Percentiles rank a stretch among this genome's conserved stretches.
phyloP scores from a whole-genome alignment of 2,888 invertebrate genomes.

The Lycaena phlaeas region DNA sequence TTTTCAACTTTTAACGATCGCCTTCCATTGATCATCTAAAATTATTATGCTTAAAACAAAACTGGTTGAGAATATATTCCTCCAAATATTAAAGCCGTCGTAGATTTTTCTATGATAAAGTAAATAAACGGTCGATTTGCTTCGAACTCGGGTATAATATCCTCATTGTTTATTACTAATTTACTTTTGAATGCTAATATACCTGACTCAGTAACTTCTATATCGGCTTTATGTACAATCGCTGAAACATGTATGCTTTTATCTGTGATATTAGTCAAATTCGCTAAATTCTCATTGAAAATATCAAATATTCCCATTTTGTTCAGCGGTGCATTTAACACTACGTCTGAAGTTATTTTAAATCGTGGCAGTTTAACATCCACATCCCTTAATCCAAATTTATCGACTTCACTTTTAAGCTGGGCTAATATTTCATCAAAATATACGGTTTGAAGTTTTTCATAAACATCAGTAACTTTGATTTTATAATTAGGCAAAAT shows the following conservation, averaged over 20 bases:
- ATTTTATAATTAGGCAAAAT: constrained; percentile 74
- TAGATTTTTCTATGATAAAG: constrained; percentile 77
- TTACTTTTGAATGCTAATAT: constrained; percentile 79
- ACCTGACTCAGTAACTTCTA: constrained; percentile 83
- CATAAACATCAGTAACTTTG: constrained; percentile 59
- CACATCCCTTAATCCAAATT: constrained; percentile 72
- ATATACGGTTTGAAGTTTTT: constrained; percentile 55
- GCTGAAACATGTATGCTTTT: constrained; percentile 73
- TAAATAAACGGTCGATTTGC: constrained; percentile 79
- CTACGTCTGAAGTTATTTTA: constrained; percentile 72
- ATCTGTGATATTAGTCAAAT: constrained; percentile 68
- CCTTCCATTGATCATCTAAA: too few relatives aligned
- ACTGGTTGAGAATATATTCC: constrained; percentile 64
- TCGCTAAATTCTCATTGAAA: constrained; percentile 70
- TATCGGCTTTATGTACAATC: constrained; percentile 79
- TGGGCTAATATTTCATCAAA: constrained; percentile 60
- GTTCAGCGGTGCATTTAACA: constrained; percentile 69
- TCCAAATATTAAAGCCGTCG: constrained; percentile 75
- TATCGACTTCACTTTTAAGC: constrained; percentile 53
- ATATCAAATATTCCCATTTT: constrained; percentile 78
- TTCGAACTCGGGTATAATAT: constrained; percentile 71
- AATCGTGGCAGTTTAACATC: constrained; percentile 78
- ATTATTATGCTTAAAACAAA: too few relatives aligned
- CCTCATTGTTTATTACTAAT: constrained; percentile 68
- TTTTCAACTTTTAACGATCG: too few relatives aligned